Percentiles rank a stretch among this genome's conserved stretches.
Conservation (phyloP, 2,113 vertebrate genomes). For the Spilogale gracilis region DNA sequence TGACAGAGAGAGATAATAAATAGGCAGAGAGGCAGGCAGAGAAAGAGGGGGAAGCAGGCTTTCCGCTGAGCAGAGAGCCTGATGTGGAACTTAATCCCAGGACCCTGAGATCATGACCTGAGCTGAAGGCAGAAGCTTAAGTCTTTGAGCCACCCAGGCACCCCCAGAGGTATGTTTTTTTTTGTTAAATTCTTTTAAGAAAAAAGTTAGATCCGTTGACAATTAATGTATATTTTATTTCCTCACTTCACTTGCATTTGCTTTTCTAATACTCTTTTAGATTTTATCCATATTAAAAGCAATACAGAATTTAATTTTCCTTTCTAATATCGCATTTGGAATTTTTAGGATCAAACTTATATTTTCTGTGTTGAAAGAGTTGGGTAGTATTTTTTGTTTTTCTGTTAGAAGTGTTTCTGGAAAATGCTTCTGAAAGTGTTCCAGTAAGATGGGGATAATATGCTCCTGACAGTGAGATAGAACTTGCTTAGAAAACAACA, state of each 20-base stretch:
- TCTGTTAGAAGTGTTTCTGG: not conserved
- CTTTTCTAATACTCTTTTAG: not conserved
- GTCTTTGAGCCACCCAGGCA: no score
- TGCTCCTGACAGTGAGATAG: not conserved
- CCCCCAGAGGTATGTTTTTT: no score
- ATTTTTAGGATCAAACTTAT: not conserved
- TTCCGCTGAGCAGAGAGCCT: no score
- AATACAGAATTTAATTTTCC: not conserved
- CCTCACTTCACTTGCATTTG: not conserved
- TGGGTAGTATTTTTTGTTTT: not conserved
- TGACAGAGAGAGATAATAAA: no score
- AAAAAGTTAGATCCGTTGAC: no score
- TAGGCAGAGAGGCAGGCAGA: no score
- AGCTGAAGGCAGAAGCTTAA: no score
- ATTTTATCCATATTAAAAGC: not conserved
- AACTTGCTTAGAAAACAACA: not conserved
- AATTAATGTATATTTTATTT: no score
- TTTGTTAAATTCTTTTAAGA: no score
- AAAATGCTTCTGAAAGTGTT: not conserved
- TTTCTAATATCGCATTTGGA: not conserved
- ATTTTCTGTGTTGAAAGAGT: not conserved
- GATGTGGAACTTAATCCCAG: no score
- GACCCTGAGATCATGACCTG: no score
- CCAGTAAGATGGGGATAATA: not conserved
- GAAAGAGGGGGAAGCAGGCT: no score